These are phyloP conservation scores for Catocala nupta DNA, from an alignment of 2,888 invertebrate genomes.

Conservation along the genomic window DNA sequence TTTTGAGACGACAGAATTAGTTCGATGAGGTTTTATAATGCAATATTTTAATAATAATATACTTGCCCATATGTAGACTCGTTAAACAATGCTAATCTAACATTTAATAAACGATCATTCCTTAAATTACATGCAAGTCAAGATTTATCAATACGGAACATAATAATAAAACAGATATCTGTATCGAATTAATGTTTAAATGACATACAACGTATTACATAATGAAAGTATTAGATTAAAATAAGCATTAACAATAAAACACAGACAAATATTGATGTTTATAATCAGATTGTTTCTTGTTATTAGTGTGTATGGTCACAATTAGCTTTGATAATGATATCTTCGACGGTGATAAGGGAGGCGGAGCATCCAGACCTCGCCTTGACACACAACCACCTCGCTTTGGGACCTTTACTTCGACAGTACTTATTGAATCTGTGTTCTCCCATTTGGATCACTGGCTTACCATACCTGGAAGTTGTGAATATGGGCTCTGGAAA, in stretches of 20 bases:
- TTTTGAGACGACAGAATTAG: no score
- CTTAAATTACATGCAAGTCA: neutral
- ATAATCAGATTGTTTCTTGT: no score
- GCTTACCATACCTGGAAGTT: slow-evolving; percentile 48
- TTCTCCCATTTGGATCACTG: slow-evolving; percentile 45
- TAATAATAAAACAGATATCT: neutral
- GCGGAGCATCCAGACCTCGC: slow-evolving; percentile 56
- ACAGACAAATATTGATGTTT: neutral
- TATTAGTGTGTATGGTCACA: slow-evolving; percentile 42
- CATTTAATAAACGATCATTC: no score
- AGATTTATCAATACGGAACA: neutral
- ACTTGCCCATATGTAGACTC: no score
- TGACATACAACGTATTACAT: no score
- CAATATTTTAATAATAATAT: no score
- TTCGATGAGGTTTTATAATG: no score
- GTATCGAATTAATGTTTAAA: no score
- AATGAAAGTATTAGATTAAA: no score
- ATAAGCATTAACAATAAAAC: neutral
- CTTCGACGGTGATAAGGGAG: slow-evolving; percentile 51
- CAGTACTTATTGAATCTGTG: slow-evolving; percentile 59
- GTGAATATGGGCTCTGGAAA: slow-evolving; percentile 35
- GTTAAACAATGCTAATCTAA: no score
- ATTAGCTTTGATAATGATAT: slow-evolving; percentile 48
- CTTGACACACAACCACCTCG: slow-evolving; percentile 61
- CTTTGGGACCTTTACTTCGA: slow-evolving; percentile 48